phyloP scores from a whole-genome alignment of 2,888 invertebrate genomes.

The Tortricodes alternella region DNA sequence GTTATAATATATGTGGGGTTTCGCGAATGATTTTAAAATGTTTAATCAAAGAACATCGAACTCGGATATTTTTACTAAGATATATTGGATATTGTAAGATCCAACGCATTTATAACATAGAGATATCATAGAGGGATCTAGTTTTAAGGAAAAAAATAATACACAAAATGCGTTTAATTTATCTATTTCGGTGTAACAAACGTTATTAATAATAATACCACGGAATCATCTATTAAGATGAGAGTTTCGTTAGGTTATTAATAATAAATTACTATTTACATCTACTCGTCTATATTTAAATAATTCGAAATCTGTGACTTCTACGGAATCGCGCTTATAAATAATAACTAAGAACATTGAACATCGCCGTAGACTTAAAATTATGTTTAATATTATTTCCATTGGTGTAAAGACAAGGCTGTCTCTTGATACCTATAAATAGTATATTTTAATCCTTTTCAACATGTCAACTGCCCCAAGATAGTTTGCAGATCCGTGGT shows the following conservation, averaged over 20 bases:
- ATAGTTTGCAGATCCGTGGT: no score
- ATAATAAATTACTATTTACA: constrained; percentile 54
- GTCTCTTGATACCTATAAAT: no score
- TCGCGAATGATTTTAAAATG: no score
- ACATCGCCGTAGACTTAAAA: constrained; percentile 12
- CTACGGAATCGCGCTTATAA: constrained; percentile 20
- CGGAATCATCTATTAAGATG: constrained; percentile 67
- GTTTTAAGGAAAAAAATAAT: constrained; percentile 29
- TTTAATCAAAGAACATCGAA: no score
- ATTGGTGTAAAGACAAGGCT: constrained; percentile 4
- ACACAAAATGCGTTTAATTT: constrained; percentile 48
- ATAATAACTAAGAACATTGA: constrained; percentile 23
- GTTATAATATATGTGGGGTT: no score
- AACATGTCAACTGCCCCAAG: no score
- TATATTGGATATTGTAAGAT: no score
- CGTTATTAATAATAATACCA: constrained; percentile 63
- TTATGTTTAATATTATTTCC: not conserved
- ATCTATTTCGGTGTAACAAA: constrained; percentile 82
- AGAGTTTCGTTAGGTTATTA: constrained; percentile 53
- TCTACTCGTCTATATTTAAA: constrained; percentile 33
- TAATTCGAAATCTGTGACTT: constrained; percentile 4
- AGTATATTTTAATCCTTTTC: no score
- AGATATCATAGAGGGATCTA: no score
- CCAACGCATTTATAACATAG: no score
- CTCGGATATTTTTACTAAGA: no score